Conservation (phyloP, 1,140 invertebrate species). For the Panagrolaimus sp. region DNA sequence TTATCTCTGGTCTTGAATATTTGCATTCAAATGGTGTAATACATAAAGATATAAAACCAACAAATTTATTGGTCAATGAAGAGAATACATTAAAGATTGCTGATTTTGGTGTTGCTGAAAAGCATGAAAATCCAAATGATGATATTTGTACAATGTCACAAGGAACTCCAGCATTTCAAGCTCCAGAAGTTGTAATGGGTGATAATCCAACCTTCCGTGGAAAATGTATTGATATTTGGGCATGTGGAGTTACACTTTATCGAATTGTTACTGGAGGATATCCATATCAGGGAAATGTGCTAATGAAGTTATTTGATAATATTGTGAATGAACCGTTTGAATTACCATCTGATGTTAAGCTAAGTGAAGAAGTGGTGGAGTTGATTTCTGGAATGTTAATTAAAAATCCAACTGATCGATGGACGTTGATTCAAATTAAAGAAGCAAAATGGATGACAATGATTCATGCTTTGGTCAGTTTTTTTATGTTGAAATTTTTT, state of each 20-base stretch:
- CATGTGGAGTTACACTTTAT: constrained; percentile 53
- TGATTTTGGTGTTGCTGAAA: constrained; percentile 96
- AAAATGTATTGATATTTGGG: constrained; percentile 51
- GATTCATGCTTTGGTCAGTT: no score
- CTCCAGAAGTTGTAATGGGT: constrained; percentile 95
- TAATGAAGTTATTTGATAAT: constrained; percentile 50
- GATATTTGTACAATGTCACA: constrained; percentile 68
- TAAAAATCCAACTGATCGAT: constrained; percentile 32
- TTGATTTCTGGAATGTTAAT: constrained; percentile 36
- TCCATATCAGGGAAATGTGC: constrained; percentile 54
- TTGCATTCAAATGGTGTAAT: constrained; percentile 85
- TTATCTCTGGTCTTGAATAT: constrained; percentile 90
- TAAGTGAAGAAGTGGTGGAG: constrained; percentile 25
- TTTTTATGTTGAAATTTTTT: no score
- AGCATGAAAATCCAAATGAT: constrained; percentile 29
- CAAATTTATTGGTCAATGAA: constrained; percentile 86
- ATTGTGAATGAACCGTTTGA: constrained; percentile 31
- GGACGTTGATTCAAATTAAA: not conserved
- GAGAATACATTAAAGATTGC: constrained; percentile 91
- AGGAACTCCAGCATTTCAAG: constrained; percentile 92
- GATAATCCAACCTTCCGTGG: constrained; percentile 34
- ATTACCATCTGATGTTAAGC: constrained; percentile 26
- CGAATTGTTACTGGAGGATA: constrained; percentile 56
- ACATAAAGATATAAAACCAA: constrained; percentile 98
- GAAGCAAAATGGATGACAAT: not conserved